Conservation (phyloP, 2,888 invertebrate species). For the Melanotus villosus region DNA sequence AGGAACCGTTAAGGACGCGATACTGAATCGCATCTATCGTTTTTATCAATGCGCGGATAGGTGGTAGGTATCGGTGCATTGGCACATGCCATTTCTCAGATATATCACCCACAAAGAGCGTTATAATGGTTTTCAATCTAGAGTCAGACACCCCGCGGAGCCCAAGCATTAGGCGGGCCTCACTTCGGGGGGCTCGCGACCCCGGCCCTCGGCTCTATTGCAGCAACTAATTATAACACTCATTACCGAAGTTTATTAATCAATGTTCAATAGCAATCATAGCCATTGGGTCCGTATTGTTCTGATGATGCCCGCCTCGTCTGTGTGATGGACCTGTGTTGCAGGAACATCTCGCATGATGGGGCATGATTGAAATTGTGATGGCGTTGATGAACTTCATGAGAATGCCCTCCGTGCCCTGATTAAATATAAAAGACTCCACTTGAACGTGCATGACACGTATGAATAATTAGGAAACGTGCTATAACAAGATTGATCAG, state of each 20-base stretch:
- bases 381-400: constrained; percentile 39
- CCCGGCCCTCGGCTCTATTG: constrained; percentile 56
- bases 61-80: constrained; percentile 37
- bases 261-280: constrained; percentile 66
- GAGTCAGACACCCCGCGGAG: constrained; percentile 58
- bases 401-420: constrained; percentile 27
- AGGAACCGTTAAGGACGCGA: no score
- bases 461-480: constrained; percentile 33
- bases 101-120: constrained; percentile 53
- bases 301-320: constrained; percentile 53
- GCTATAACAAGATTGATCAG: constrained; percentile 30
- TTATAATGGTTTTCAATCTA: constrained; percentile 57
- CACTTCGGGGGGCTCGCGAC: constrained; percentile 57
- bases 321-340: constrained; percentile 36
- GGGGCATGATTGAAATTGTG: constrained; percentile 44
- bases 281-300: constrained; percentile 60
- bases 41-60: constrained; percentile 20
- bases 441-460: constrained; percentile 32
- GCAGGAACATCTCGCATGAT: constrained; percentile 38
- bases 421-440: constrained; percentile 30
- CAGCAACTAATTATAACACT: constrained; percentile 68
- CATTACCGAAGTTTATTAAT: constrained; percentile 70
- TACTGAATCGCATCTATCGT: background rate
- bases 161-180: constrained; percentile 61
- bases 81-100: constrained; percentile 53